phyloP scores from a whole-genome alignment of 2,888 invertebrate species.

The Platerodrilus igneus region DNA sequence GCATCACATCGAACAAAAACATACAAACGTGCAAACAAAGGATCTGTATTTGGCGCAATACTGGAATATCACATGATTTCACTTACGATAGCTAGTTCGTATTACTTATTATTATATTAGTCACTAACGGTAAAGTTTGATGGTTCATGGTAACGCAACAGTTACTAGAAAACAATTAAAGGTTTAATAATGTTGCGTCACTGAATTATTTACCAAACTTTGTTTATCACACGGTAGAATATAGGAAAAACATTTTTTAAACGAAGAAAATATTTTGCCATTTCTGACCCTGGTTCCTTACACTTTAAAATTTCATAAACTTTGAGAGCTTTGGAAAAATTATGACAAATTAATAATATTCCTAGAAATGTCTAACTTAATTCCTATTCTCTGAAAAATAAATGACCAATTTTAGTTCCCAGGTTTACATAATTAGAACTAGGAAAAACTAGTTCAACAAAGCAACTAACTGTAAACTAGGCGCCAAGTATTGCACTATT shows the following conservation, averaged over 20 bases:
- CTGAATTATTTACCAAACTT: too few relatives aligned
- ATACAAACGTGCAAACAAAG: conserved; percentile 11
- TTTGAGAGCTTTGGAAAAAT: too few relatives aligned
- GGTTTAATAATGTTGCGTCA: conserved; percentile 28
- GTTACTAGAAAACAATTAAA: conserved; percentile 29
- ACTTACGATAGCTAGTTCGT: conserved; percentile 24
- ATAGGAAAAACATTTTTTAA: too few relatives aligned
- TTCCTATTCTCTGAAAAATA: too few relatives aligned
- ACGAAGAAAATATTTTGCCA: too few relatives aligned
- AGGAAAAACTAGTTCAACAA: conserved; percentile 28
- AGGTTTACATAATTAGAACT: conserved; percentile 19
- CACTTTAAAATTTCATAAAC: too few relatives aligned
- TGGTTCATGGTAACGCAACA: conserved; percentile 28
- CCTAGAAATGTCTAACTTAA: too few relatives aligned
- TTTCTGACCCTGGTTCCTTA: too few relatives aligned
- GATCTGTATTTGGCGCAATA: conserved; percentile 11
- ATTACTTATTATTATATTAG: conserved; percentile 24
- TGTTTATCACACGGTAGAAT: too few relatives aligned
- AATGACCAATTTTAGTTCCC: too few relatives aligned
- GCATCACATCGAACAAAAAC: conserved; percentile 11
- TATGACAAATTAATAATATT: too few relatives aligned
- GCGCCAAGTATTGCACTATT: conserved; percentile 29
- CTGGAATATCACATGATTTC: conserved; percentile 20
- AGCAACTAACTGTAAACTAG: conserved; percentile 33
- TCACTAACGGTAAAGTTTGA: conserved; percentile 27